Evolutionary conservation across 2,113 vertebrate genomes (phyloP).

Genomic region (Cacatua alba): DNA sequence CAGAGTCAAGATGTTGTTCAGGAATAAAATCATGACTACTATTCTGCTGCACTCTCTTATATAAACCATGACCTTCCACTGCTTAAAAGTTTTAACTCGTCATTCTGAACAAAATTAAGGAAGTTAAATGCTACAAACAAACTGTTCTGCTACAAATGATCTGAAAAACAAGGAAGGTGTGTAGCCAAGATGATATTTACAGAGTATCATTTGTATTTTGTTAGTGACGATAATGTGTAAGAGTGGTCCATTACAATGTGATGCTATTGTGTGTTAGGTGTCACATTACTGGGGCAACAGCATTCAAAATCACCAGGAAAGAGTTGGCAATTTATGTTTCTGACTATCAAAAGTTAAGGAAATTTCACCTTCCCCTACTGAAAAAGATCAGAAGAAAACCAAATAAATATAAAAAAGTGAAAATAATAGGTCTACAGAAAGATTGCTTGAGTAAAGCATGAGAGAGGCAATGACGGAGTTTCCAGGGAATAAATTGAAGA

Average conservation of each 20-base stretch:
- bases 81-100: not conserved
- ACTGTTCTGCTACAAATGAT: not conserved
- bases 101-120: conserved; percentile 12
- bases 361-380: not conserved
- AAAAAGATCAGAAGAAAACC: not conserved
- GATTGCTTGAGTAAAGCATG: not conserved
- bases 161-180: not conserved
- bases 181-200: not conserved
- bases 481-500: not conserved
- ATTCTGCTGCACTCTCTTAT: not conserved
- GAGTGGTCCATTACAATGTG: not conserved
- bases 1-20: not conserved
- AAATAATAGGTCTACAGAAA: not conserved
- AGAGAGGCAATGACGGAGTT: not conserved
- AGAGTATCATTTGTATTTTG: not conserved
- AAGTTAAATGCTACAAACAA: not conserved
- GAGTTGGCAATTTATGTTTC: not conserved
- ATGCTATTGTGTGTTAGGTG: not conserved
- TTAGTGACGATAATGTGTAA: not conserved
- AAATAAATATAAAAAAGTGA: not conserved
- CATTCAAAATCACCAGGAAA: not conserved
- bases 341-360: not conserved
- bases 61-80: not conserved
- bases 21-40: not conserved
- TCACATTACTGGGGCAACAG: not conserved